Percentiles rank a stretch among this genome's conserved stretches.
Conservation (phyloP, 2,113 vertebrate species). For the Poecilia latipinna region DNA sequence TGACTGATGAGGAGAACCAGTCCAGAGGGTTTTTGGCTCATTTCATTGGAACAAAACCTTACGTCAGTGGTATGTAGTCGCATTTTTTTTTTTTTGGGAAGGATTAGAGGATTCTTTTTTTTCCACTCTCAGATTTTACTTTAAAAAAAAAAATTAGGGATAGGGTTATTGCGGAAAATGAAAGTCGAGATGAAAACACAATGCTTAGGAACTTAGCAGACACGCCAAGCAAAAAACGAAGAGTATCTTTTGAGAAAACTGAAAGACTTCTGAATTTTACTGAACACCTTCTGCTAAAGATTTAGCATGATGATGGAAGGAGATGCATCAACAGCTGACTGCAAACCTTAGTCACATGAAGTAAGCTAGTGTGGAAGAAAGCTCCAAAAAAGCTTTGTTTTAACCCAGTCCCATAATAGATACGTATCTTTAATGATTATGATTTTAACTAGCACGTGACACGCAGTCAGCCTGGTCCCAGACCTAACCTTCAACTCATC, state of each 20-base stretch:
- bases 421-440: background rate
- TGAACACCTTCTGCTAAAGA: too few relatives aligned
- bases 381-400: too few relatives aligned
- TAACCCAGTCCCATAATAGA: too few relatives aligned
- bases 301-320: too few relatives aligned
- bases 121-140: too few relatives aligned
- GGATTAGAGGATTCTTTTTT: background rate
- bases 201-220: too few relatives aligned
- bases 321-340: background rate
- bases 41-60: conserved; percentile 81
- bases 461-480: background rate
- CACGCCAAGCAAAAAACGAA: too few relatives aligned
- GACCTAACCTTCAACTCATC: background rate
- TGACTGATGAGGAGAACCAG: conserved; percentile 79
- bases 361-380: background rate
- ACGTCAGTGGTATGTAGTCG: conserved; percentile 75
- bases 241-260: too few relatives aligned
- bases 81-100: background rate
- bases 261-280: too few relatives aligned
- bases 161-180: too few relatives aligned
- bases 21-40: conserved; percentile 87
- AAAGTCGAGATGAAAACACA: too few relatives aligned
- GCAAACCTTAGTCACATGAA: background rate
- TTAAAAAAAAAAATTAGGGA: too few relatives aligned
- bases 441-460: background rate